A percentile compares a stretch with the other conserved stretches of the same genome.
phyloP scores from a whole-genome alignment of 2,888 invertebrate species.

The Nemurella pictetii region DNA sequence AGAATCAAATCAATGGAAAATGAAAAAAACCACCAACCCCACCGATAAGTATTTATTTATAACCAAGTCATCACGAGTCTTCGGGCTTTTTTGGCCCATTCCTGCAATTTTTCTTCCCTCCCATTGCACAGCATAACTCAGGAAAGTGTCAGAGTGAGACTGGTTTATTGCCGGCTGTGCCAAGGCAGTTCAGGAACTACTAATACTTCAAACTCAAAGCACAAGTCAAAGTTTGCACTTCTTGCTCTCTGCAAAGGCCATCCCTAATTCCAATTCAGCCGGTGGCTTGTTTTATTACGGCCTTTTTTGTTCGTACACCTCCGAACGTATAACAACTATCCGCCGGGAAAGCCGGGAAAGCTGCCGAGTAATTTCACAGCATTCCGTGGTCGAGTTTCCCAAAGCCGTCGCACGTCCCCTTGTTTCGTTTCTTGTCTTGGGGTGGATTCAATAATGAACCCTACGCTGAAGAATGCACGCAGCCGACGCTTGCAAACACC shows the following conservation, averaged over 20 bases:
- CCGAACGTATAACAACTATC: constrained; percentile 1
- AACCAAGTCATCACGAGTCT: background rate
- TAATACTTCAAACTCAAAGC: constrained; percentile 30
- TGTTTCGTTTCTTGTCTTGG: background rate
- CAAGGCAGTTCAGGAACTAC: constrained; percentile 23
- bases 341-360: background rate
- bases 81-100: background rate
- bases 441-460: background rate
- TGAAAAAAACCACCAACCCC: background rate
- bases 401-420: background rate
- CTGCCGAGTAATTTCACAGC: background rate
- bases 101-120: constrained; percentile 1
- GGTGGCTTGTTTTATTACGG: constrained; percentile 12
- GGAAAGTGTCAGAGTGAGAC: constrained; percentile 17
- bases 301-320: constrained; percentile 2
- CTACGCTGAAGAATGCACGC: background rate
- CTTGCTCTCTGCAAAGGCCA: constrained; percentile 14
- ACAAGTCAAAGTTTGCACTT: constrained; percentile 23
- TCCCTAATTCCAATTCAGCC: constrained; percentile 30
- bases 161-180: constrained; percentile 23
- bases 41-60: background rate
- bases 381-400: background rate
- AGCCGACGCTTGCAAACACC: background rate
- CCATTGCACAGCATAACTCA: constrained; percentile 18
- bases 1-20: background rate